phyloP scores from a whole-genome alignment of 2,888 invertebrate genomes.

The Eilema sororculum region DNA sequence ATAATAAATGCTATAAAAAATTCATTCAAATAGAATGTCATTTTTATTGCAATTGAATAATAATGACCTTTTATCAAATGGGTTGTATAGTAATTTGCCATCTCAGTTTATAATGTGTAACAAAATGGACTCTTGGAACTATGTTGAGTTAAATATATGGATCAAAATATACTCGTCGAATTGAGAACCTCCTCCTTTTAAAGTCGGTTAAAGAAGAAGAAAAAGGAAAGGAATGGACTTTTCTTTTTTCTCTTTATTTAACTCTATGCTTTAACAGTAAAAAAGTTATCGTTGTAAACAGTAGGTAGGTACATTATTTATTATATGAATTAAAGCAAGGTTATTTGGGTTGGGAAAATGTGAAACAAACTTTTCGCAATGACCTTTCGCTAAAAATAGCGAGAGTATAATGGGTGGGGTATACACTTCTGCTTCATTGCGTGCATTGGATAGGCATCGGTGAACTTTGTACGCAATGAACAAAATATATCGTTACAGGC shows the following conservation, averaged over 20 bases:
- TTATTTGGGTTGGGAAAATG: neutral
- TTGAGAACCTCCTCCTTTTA: no score
- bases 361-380: neutral
- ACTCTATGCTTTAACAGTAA: no score
- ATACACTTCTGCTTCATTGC: conserved; percentile 7
- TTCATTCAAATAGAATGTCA: no score
- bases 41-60: neutral
- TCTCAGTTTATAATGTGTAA: neutral
- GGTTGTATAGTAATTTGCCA: neutral
- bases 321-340: neutral
- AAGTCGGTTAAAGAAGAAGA: no score
- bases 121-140: no score
- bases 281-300: neutral
- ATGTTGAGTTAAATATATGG: neutral
- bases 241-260: no score
- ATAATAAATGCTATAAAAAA: no score
- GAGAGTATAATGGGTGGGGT: neutral
- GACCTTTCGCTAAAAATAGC: conserved; percentile 13
- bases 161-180: no score
- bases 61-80: neutral
- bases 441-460: neutral
- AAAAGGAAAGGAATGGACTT: no score
- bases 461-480: conserved; percentile 2
- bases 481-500: neutral
- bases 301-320: neutral